Evolutionary conservation across 2,113 vertebrate genomes (phyloP), one percentile per base, ranked within the genome.

Genomic region (Channa argus): DNA sequence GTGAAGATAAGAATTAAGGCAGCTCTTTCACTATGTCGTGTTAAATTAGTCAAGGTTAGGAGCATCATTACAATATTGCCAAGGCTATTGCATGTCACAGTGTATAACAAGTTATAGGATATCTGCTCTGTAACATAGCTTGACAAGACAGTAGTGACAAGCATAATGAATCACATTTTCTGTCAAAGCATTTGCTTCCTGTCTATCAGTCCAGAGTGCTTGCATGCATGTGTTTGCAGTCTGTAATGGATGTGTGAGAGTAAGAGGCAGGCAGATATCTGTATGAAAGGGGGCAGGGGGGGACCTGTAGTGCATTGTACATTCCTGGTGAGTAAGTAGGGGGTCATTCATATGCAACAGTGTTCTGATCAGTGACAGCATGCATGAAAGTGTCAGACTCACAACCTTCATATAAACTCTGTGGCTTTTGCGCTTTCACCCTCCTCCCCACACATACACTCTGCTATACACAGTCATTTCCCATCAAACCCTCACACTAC

Each of bases 271-370:
- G 15, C 8, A 2, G 49, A 56, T 12, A 41, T 13, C 24, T 24
- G 24, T 24, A 33, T 6, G 6, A 33, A 45, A 38, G 59, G 33
- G 62, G 65, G n/a, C n/a, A 37, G 52, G 47, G 6, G 44, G 56
- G 58, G 76, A 74, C 55, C 75, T 79, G 38, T 12, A 36, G 52
- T 71, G 58, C 80, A 83, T 84, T 91, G 77, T 76, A 67, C 61
- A 88, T 86, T 86, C 80, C 80, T 51, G 10, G 73, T 50, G 63
- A 73, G 80, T 80, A 80, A 67, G 70, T 64, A 47, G 51, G 58
- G 54, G 75, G 69, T 87, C 75, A 89, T 92, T 87, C 75, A 89
- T 88, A 88, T 85, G 89, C 85, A 86, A 66, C 64, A 52, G 60
- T 72, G 79, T 76, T 82, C 66, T 72, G 84, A 92, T 86, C 79